Evolutionary conservation across 1,140 invertebrate genomes (phyloP), one percentile per base, ranked within the genome.

Genomic region (Samia ricini): DNA sequence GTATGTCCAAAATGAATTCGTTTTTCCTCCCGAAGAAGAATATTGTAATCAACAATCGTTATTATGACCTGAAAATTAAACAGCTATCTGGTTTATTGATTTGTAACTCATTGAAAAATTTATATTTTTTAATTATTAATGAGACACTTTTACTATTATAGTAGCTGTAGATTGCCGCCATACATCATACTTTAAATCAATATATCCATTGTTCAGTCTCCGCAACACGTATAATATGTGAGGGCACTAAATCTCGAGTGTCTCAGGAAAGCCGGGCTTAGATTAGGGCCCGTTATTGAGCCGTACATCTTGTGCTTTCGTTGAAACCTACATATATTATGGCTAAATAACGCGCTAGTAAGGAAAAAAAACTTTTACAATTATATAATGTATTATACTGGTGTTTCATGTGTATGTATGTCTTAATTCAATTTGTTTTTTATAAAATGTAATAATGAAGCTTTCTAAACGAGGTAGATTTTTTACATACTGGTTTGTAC

Each of bases 281-380:
- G 76, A 72, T 78, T 70, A 78, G 59, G 66, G 50, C 42, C 42
- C 68, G 67, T 75, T 80, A 80, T 76, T 76, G 73, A 73, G 67
- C 68, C 69, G 64, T 76, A 76, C 67, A 72, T 74, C 73, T 73
- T 78, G 65, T 52, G 49, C 52, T 42, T 42, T 42, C 33, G 20
- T 24, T 33, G 22, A 48, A 15, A 29, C 15, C 54, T 33, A 26
- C 15, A 12, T 15, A 42, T n/a, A n/a, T n/a, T n/a, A n/a, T 42
- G 15, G 33, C 33, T 42, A 42, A 42, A 42, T 42, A 15, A 42
- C 33, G 33, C n/a, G 33, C 15, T 42, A 15, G 33, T 42, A 42
- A 12, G 33, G 12, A 42, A n/a, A 42, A 42, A 42, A 42, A 15
- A 42, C 15, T 15, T 3, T 12, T 15, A 42, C 15, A 42, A 42